Evolutionary conservation across 2,888 invertebrate genomes (phyloP).

Genomic region (Apocheima hispidaria): DNA sequence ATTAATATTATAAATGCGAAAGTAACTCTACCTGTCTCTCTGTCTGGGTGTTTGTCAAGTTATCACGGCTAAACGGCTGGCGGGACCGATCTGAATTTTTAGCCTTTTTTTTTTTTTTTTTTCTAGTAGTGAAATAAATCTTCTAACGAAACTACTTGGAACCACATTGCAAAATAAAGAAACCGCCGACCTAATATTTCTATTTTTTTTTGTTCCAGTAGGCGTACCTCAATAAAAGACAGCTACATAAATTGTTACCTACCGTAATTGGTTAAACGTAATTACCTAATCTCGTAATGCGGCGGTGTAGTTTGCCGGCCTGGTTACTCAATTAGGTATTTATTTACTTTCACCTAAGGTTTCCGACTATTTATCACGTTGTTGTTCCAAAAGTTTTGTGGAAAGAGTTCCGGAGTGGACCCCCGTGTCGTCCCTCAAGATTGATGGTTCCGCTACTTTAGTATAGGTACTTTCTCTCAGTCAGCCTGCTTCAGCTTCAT

Average conservation of each 20-base stretch:
- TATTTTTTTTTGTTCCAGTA: neutral
- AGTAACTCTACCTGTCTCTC: no score
- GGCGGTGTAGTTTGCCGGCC: slow-evolving; percentile 44
- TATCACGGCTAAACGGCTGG: no score
- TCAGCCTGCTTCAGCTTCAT: slow-evolving; percentile 56
- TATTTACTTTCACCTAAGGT: slow-evolving; percentile 62
- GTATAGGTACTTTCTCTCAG: slow-evolving; percentile 42
- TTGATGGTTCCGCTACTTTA: slow-evolving; percentile 64
- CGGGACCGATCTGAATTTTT: no score
- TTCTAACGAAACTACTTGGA: neutral
- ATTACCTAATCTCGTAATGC: slow-evolving; percentile 48
- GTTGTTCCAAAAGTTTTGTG: slow-evolving; percentile 75
- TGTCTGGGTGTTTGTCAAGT: no score
- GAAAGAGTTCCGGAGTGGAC: slow-evolving; percentile 77
- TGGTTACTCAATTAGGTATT: slow-evolving; percentile 48
- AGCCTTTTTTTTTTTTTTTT: no score
- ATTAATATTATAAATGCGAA: no score
- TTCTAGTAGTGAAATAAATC: no score
- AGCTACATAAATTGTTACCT: slow-evolving; percentile 25
- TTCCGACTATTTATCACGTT: slow-evolving; percentile 74
- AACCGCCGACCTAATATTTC: neutral
- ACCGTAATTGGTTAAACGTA: slow-evolving; percentile 34
- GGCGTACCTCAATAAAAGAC: slow-evolving; percentile 10
- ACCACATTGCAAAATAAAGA: neutral
- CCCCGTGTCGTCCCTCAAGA: slow-evolving; percentile 76